Base-by-base conservation (phyloP, 30 jellyfish, hydroid and myxozoan genomes). In the Pelagia noctiluca region DNA sequence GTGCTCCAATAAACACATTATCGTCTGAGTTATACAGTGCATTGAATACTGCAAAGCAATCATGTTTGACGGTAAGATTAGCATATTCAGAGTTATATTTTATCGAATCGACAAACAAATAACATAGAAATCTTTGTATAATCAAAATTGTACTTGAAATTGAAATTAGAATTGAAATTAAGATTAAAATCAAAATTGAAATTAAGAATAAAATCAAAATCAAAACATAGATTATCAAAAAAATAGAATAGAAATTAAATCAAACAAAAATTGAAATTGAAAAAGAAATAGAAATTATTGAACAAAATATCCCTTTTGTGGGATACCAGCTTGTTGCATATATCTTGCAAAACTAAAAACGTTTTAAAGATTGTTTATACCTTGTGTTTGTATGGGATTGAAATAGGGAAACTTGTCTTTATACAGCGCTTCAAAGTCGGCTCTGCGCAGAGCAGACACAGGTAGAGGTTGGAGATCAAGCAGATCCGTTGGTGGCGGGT, bases 371-470 rank as follows among this genome's bases (percentile, higher is more conserved):
- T 26, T 50, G 54, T 5, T n/a, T 5, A 11, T 75, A 93, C 99
- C 99, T 85, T 95, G 99, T 0, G 99, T 95, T 80, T 95, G 99
- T 31, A 95, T 89, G 0, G 99, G 99, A 54, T 95, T 95, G 89
- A 95, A 95, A 50, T 95, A 88, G 3, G 97, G 97, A 72, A 90
- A 95, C 67, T 80, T 94, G 91, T 89, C 95, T 22, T 90, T 71
- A 63, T 88, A 89, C 0, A 95, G 83, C 0, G 94, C 95, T 63
- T 95, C 99, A 46, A 95, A 95, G 53, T 86, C 96, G 2, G 95
- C 84, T 28, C 95, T 94, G 16, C 98, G 91, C 42, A 95, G 64
- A 2, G 99, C 97, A 18, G 97, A 89, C 22, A 95, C 97, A 25
- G 99, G 99, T 63, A 95, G 63, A 8, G 98, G 99, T 38, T 95